Evolutionary conservation across 2,113 vertebrate species (phyloP).

Genomic region (Bolborhynchus lineola): DNA sequence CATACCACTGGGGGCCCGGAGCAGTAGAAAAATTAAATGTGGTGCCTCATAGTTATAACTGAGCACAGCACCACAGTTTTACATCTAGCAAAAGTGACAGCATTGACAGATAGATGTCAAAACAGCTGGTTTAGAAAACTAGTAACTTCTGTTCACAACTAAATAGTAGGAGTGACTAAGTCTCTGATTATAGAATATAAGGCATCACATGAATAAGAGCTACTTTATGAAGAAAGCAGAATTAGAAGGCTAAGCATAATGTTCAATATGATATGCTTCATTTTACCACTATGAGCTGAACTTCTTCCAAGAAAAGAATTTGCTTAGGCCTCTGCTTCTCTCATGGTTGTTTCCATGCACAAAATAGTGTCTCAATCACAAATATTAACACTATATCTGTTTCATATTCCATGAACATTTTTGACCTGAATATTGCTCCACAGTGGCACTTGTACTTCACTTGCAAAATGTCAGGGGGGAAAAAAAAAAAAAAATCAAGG

Average conservation of each 20-base stretch:
- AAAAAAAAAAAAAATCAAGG: not conserved
- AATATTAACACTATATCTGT: not conserved
- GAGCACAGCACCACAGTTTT: not conserved
- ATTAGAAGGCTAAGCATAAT: not conserved
- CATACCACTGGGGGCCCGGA: not conserved
- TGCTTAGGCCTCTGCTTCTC: not conserved
- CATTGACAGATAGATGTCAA: not conserved
- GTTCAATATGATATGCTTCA: not conserved
- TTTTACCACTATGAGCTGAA: not conserved
- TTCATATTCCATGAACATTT: not conserved
- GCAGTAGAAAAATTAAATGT: not conserved
- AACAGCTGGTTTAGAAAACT: not conserved
- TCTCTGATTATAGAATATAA: not conserved
- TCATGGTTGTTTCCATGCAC: not conserved
- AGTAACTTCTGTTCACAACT: not conserved
- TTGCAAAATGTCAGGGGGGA: not conserved
- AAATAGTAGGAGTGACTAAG: not conserved
- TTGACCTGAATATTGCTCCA: not conserved
- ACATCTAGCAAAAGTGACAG: not conserved
- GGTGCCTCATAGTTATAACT: not conserved
- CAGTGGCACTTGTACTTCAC: not conserved
- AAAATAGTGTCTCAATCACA: not conserved
- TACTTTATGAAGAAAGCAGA: not conserved
- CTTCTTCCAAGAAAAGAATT: not conserved
- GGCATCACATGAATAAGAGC: not conserved